phyloP scores from a whole-genome alignment of 2,888 invertebrate genomes.

The Troilus luridus region DNA sequence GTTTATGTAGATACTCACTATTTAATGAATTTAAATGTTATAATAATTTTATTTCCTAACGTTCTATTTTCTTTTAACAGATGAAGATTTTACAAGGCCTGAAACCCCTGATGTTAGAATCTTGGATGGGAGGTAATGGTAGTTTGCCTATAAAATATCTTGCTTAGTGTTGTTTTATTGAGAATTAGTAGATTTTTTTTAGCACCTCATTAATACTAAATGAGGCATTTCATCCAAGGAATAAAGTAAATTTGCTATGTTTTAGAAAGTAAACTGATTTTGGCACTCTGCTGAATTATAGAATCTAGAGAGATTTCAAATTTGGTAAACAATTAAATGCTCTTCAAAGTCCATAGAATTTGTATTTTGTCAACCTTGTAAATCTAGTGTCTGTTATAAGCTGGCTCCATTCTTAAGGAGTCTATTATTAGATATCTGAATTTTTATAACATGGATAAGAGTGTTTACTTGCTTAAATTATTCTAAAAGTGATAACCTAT shows the following conservation, averaged over 20 bases:
- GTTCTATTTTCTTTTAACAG: background rate
- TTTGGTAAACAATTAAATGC: background rate
- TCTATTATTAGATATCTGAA: background rate
- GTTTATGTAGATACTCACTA: background rate
- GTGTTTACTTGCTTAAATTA: no score
- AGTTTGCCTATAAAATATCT: background rate
- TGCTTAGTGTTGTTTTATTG: background rate
- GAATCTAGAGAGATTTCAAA: background rate
- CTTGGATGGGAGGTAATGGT: constrained; percentile 37
- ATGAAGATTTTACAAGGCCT: constrained; percentile 17
- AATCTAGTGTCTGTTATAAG: background rate
- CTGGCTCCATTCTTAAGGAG: background rate
- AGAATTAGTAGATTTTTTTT: background rate
- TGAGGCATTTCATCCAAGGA: background rate
- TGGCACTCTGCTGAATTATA: background rate
- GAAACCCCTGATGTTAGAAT: background rate
- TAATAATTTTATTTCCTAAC: background rate
- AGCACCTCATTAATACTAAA: no score
- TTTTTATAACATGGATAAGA: background rate
- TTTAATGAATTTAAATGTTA: background rate
- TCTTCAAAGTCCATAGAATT: background rate
- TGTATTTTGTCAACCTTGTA: background rate
- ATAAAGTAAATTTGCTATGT: background rate
- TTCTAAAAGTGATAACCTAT: no score
- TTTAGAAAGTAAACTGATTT: background rate